phyloP scores from a whole-genome alignment of 2,797 vertebrate genomes.

The Bryconaethiops microstoma region DNA sequence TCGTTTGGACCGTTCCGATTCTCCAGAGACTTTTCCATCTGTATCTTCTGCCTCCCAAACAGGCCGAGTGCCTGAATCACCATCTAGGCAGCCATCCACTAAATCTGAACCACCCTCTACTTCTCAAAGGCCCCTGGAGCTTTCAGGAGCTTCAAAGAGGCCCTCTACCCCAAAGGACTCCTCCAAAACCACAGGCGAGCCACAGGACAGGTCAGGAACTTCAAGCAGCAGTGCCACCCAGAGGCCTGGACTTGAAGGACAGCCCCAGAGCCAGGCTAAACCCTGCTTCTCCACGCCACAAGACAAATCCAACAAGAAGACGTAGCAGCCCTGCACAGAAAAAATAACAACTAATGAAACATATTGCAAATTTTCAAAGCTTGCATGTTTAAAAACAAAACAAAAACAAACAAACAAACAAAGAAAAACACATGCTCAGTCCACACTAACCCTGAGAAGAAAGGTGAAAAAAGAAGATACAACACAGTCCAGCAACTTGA shows the following conservation, averaged over 20 bases:
- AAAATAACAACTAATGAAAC: background rate
- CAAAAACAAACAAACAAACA: background rate
- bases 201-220: conserved; percentile 59
- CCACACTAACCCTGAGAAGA: conserved; percentile 67
- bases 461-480: conserved; percentile 5
- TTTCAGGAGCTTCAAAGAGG: conserved; percentile 65
- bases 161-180: conserved; percentile 65
- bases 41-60: conserved; percentile 53
- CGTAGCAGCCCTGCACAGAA: conserved; percentile 77
- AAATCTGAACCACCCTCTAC: conserved; percentile 63
- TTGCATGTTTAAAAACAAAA: conserved; percentile 31
- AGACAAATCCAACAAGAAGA: conserved; percentile 83
- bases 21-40: conserved; percentile 38
- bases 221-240: conserved; percentile 55
- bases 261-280: conserved; percentile 48
- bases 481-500: conserved; percentile 33
- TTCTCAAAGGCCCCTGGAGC: conserved; percentile 38
- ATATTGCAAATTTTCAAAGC: background rate
- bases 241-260: conserved; percentile 67
- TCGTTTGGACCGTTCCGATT: conserved; percentile 49
- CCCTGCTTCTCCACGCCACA: conserved; percentile 62
- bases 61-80: conserved; percentile 49
- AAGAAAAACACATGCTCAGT: conserved; percentile 28
- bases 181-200: conserved; percentile 36
- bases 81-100: conserved; percentile 53